Evolutionary conservation across 2,888 invertebrate genomes (phyloP).

Genomic region (Coenonympha glycerion): DNA sequence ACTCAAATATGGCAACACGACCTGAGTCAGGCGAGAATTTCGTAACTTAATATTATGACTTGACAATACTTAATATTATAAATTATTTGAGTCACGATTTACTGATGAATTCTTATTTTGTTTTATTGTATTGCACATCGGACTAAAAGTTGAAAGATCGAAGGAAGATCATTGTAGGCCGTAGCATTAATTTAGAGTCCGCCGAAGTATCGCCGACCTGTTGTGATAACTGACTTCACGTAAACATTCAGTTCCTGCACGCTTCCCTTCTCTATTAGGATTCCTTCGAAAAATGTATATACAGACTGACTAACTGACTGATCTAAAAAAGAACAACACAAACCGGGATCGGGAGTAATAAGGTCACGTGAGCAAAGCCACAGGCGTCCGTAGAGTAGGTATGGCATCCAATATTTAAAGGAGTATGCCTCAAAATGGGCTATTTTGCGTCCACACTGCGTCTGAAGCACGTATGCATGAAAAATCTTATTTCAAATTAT

Average conservation of each 20-base stretch:
- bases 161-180: too few species aligned
- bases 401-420: too few species aligned
- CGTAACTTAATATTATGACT: neutral
- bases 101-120: neutral
- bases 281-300: neutral
- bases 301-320: neutral
- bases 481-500: too few species aligned
- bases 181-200: slow-evolving; percentile 4
- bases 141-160: too few species aligned
- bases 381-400: too few species aligned
- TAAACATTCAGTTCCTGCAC: slow-evolving; percentile 18
- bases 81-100: neutral
- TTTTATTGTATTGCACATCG: too few species aligned
- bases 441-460: too few species aligned
- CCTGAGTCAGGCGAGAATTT: neutral
- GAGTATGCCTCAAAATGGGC: too few species aligned
- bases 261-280: slow-evolving; percentile 12
- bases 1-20: neutral
- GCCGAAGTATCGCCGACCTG: slow-evolving; percentile 11
- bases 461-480: too few species aligned
- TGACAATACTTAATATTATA: slow-evolving; percentile 1
- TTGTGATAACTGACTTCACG: slow-evolving; percentile 9
- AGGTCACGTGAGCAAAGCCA: too few species aligned
- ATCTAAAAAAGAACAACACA: too few species aligned
- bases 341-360: too few species aligned